Evolutionary conservation across 1,140 invertebrate genomes (phyloP).

Genomic region (Drosophila ficusphila): DNA sequence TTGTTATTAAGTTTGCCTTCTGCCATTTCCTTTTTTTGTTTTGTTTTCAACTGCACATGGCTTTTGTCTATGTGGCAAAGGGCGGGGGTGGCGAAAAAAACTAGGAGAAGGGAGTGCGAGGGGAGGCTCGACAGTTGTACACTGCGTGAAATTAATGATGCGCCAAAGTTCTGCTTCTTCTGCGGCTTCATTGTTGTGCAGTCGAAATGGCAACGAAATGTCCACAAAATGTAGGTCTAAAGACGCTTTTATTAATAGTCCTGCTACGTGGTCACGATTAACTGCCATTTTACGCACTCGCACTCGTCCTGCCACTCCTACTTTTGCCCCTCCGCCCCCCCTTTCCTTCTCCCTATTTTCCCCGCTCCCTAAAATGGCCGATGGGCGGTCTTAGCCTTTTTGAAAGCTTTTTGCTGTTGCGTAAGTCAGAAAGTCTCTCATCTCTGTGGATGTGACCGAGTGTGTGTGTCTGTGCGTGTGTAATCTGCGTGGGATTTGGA

Average conservation of each 20-base stretch:
- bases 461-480: conserved; percentile 43
- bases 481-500: conserved; percentile 76
- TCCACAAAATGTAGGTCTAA: conserved; percentile 79
- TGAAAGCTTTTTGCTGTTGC: conserved; percentile 82
- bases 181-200: conserved; percentile 47
- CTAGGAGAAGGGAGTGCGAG: not conserved
- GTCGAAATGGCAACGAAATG: conserved; percentile 63
- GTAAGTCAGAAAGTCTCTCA: conserved; percentile 72
- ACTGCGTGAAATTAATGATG: conserved; percentile 80
- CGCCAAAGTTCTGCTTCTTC: conserved; percentile 68
- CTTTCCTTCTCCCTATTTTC: not conserved
- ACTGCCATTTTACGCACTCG: conserved; percentile 79
- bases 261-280: conserved; percentile 80
- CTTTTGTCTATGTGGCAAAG: conserved; percentile 33
- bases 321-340: not conserved
- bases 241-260: conserved; percentile 82
- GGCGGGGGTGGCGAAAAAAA: not conserved
- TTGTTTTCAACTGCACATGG: conserved; percentile 55
- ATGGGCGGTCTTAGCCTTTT: conserved; percentile 66
- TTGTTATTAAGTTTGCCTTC: conserved; percentile 81
- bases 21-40: conserved; percentile 53
- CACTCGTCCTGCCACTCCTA: conserved; percentile 47
- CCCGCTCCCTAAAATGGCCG: conserved; percentile 2
- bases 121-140: conserved; percentile 73
- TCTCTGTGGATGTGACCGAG: conserved; percentile 11